Evolutionary conservation across 2,797 vertebrate species (phyloP).

Genomic region (Coilia nasus): DNA sequence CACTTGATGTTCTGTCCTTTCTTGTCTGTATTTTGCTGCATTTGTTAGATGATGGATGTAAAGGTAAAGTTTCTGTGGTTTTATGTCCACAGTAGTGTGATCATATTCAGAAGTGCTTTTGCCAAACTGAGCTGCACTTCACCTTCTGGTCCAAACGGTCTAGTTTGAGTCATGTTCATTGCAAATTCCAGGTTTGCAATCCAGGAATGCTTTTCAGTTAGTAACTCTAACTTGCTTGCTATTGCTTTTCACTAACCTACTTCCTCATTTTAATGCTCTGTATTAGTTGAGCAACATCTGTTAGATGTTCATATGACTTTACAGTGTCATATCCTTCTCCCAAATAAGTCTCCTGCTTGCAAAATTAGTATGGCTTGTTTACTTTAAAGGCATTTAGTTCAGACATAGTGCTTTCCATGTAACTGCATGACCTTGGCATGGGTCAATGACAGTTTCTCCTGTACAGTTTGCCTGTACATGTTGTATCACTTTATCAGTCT

Average conservation of each 20-base stretch:
- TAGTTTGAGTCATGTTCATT: neutral
- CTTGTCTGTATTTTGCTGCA: constrained; percentile 63
- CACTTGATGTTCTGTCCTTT: constrained; percentile 1
- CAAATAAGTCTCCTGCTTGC: neutral
- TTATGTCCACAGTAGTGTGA: constrained; percentile 25
- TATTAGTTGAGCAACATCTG: neutral
- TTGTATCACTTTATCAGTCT: neutral
- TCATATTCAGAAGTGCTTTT: neutral
- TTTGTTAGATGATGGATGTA: constrained; percentile 82
- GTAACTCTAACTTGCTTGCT: neutral
- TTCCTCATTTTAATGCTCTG: neutral
- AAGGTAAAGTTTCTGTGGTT: constrained; percentile 67
- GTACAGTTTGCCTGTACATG: too few relatives aligned
- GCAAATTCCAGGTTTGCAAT: neutral
- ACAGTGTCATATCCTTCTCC: neutral
- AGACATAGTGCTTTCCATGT: neutral
- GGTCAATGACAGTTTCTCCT: too few relatives aligned
- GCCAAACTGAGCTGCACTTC: neutral
- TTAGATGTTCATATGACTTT: neutral
- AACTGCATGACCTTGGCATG: too few relatives aligned
- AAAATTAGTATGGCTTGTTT: neutral
- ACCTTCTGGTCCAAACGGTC: neutral
- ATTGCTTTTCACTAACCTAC: neutral
- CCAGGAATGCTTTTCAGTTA: neutral
- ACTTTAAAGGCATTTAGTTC: neutral